phyloP scores from a whole-genome alignment of 2,888 invertebrate species.

The Dryobota labecula region DNA sequence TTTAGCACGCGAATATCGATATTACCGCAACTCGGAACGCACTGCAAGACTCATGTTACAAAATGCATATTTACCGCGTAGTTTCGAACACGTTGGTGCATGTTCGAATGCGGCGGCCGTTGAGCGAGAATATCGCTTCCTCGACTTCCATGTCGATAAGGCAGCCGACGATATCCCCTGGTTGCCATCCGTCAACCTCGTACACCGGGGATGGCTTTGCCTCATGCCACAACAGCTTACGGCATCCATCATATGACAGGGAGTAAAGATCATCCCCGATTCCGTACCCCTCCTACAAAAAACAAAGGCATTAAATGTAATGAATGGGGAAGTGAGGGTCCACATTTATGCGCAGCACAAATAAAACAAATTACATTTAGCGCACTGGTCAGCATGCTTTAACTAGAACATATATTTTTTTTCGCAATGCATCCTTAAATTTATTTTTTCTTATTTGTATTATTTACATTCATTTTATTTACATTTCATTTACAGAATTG shows the following conservation, averaged over 20 bases:
- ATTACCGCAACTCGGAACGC: too few relatives aligned
- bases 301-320: not conserved
- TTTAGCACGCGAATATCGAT: too few relatives aligned
- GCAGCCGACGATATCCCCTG: conserved; percentile 96
- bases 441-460: not conserved
- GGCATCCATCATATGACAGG: conserved; percentile 97
- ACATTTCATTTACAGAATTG: too few relatives aligned
- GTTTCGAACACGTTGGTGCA: conserved; percentile 94
- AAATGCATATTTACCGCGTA: conserved; percentile 90
- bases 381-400: conserved; percentile 39
- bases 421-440: not conserved
- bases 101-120: conserved; percentile 93
- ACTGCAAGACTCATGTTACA: not conserved
- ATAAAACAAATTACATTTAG: not conserved
- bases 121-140: conserved; percentile 95
- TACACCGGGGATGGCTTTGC: conserved; percentile 92
- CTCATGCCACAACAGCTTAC: conserved; percentile 97
- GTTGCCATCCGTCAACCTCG: conserved; percentile 92
- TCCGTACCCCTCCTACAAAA: conserved; percentile 96
- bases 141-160: conserved; percentile 94
- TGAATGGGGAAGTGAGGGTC: not conserved
- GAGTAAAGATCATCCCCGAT: conserved; percentile 98
- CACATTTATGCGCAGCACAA: not conserved
- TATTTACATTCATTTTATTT: too few relatives aligned
- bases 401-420: conserved; percentile 1